Conservation (phyloP, 2,888 invertebrate species). For the Leucoptera coffeella region DNA sequence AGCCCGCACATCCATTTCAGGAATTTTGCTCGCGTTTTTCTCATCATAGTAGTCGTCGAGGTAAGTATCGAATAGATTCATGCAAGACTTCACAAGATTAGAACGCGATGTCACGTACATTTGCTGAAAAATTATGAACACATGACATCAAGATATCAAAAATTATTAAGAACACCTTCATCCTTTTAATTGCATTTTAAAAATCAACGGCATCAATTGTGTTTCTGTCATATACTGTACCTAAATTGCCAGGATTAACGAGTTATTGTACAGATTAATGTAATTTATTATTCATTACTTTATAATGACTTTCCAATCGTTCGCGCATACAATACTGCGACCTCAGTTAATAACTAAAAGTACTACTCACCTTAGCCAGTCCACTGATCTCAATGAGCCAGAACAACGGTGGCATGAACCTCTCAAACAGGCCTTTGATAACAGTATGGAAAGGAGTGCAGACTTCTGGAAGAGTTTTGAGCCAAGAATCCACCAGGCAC, state of each 20-base stretch:
- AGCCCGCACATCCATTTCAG: conserved; percentile 76
- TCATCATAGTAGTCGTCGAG: conserved; percentile 83
- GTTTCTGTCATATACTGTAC: no score
- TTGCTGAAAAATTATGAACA: no score
- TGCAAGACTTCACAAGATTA: conserved; percentile 74
- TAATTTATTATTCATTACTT: no score
- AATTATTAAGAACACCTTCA: no score
- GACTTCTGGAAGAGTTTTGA: conserved; percentile 65
- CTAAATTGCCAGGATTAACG: no score
- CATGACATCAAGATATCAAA: no score
- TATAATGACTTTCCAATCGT: no score
- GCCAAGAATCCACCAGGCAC: conserved; percentile 78
- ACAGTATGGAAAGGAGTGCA: conserved; percentile 65
- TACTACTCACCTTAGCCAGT: conserved; percentile 61
- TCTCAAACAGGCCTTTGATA: conserved; percentile 63
- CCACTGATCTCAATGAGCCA: conserved; percentile 65
- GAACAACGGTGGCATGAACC: conserved; percentile 77
- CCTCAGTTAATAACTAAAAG: no score
- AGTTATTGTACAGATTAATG: no score
- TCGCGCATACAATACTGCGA: no score
- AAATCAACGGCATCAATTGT: no score
- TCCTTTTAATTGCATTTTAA: no score
- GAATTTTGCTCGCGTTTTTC: conserved; percentile 58
- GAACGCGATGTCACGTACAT: conserved; percentile 80
- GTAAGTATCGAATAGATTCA: conserved; percentile 83